Base-by-base conservation (phyloP, 64 coral and sea anemone species). In the Porites lutea region DNA sequence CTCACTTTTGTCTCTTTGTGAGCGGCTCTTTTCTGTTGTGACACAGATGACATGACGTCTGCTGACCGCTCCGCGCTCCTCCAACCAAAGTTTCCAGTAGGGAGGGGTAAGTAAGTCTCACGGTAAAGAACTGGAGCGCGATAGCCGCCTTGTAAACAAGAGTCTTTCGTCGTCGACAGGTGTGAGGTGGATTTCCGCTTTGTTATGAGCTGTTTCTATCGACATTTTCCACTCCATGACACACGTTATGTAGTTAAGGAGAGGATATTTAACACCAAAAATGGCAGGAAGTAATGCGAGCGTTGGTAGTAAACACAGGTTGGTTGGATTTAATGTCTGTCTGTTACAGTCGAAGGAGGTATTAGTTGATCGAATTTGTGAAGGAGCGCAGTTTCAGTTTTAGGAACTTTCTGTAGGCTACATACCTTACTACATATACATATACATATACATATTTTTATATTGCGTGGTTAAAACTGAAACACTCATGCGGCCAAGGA, bases 1-100 rank as follows among this genome's bases (percentile, higher is more conserved):
- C 59, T 84, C 62, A 52, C 16, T 84, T 61, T 67, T 84, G 62
- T 84, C 68, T 82, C 58, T 82, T 82, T 84, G 81, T 68, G 20
- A 49, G 75, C 75, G 75, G 63, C 59, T 50, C 19, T 51, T 61
- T 84, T 64, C 45, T 84, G 62, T 84, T 64, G 62, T 65, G 18
- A 49, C 62, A 84, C 61, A 84, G 3, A 51, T 47, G 48, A 75
- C 73, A 50, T 75, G 73, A 75, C 73, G 47, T 69, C 53, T 55
- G 5, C 53, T 7, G 48, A 14, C 8, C 0, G 62, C 61, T 18
- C 50, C 81, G 45, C 27, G 27, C 27, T 37, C 81, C 61, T 84
- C 62, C 81, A 3, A 2, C 1, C 63, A 65, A 3, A 50, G 64
- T n/a, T 47, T 61, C 81, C 46, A 84, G 7, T 52, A 3, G 62